A percentile compares a stretch with the other conserved stretches of the same genome.
Conservation (phyloP, 35 echinoderm and acorn worm species). For the Ophiothrix spiculata region DNA sequence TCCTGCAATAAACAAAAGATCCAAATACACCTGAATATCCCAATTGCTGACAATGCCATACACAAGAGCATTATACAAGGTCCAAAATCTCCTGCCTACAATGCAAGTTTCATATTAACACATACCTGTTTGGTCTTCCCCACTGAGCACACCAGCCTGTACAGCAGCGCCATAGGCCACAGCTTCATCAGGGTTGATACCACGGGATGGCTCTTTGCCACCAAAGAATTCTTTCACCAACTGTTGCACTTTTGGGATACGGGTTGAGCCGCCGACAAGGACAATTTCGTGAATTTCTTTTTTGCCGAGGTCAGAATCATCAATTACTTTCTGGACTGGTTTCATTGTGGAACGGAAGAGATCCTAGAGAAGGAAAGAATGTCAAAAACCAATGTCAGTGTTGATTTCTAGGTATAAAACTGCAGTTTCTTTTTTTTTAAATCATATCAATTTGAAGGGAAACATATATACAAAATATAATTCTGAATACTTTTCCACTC, state of each 20-base stretch:
- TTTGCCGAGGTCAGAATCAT: slow-evolving; percentile 80
- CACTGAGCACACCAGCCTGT: slow-evolving; percentile 89
- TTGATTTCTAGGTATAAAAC: too few species aligned
- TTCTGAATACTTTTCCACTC: too few species aligned
- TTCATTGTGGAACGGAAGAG: slow-evolving; percentile 90
- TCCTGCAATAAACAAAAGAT: too few species aligned
- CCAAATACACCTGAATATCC: too few species aligned
- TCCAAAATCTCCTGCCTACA: too few species aligned
- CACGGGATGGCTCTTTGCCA: slow-evolving; percentile 77
- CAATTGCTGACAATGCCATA: too few species aligned
- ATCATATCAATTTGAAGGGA: too few species aligned
- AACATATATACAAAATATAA: too few species aligned
- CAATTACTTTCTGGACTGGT: slow-evolving; percentile 76
- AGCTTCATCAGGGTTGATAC: slow-evolving; percentile 97
- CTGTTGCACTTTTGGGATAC: slow-evolving; percentile 85
- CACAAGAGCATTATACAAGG: too few species aligned
- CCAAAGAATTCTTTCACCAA: slow-evolving; percentile 79
- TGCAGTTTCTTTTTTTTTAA: too few species aligned
- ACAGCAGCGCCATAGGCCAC: slow-evolving; percentile 97
- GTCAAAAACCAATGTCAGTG: too few species aligned
- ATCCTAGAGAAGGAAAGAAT: slow-evolving; percentile 51
- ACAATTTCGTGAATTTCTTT: slow-evolving; percentile 87
- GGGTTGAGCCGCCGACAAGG: slow-evolving; percentile 90
- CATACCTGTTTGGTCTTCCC: slow-evolving; percentile 89
- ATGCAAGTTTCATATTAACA: too few species aligned